phyloP scores from a whole-genome alignment of 1,140 invertebrate species.

The Euwallacea similis region DNA sequence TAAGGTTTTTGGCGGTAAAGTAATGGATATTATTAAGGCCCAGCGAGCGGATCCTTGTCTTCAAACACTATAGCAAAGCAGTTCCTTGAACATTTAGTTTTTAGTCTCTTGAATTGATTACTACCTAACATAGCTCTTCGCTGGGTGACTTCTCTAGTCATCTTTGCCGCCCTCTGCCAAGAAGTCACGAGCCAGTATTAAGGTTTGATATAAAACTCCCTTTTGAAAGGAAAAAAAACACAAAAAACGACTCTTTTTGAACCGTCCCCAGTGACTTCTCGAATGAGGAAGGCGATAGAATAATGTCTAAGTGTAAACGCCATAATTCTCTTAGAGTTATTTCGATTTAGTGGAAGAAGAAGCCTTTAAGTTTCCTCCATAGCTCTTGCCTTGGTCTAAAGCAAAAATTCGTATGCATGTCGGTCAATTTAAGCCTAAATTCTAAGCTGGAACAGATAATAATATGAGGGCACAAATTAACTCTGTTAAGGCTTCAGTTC shows the following conservation, averaged over 20 bases:
- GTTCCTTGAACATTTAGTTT: slow-evolving; percentile 12
- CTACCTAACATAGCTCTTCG: slow-evolving; percentile 24
- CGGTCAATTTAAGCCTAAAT: slow-evolving; percentile 25
- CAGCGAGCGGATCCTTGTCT: slow-evolving; percentile 17
- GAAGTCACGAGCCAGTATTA: slow-evolving; percentile 53
- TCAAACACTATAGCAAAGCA: slow-evolving; percentile 12
- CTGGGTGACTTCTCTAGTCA: slow-evolving; percentile 51
- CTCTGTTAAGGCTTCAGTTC: slow-evolving; percentile 12
- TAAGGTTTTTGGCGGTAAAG: slow-evolving; percentile 50
- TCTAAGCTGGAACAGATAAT: slow-evolving; percentile 30
- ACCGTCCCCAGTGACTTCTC: slow-evolving; percentile 51
- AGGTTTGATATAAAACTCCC: slow-evolving; percentile 32
- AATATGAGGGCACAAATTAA: slow-evolving; percentile 51
- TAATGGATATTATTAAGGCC: slow-evolving; percentile 25
- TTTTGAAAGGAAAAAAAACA: slow-evolving; percentile 20
- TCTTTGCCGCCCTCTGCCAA: slow-evolving; percentile 45
- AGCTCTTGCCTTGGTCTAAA: not conserved
- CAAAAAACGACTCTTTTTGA: slow-evolving; percentile 23
- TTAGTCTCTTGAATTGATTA: not conserved
- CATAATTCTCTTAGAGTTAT: slow-evolving; percentile 46
- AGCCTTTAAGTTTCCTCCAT: not conserved
- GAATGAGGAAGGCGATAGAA: slow-evolving; percentile 45
- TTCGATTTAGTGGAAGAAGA: not conserved
- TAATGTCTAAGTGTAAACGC: slow-evolving; percentile 46
- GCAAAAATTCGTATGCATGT: not conserved